Percentiles rank a stretch among this genome's conserved stretches.
These are phyloP conservation scores for Scolopax bukidnonensis DNA, from an alignment of 2,797 vertebrate genomes.

Conservation along the genomic window DNA sequence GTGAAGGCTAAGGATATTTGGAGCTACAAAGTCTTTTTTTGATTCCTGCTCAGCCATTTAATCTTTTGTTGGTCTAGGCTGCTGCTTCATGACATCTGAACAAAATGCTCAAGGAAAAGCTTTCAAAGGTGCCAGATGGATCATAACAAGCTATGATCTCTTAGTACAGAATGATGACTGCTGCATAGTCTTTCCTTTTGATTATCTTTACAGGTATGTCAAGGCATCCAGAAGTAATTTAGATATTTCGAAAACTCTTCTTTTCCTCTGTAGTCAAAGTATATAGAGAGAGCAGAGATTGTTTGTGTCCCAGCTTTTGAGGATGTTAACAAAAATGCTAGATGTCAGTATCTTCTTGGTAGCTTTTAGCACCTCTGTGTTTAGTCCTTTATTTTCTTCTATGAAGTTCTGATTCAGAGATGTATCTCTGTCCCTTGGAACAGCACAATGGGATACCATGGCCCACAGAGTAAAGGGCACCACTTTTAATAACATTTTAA, in stretches of 20 bases:
- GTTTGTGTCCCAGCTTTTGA: not conserved
- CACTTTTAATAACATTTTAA: not conserved
- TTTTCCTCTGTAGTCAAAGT: not conserved
- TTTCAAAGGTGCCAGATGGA: not conserved
- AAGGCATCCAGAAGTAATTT: conserved; percentile 5
- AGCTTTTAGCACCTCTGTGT: not conserved
- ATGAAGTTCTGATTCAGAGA: not conserved
- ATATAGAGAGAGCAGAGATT: not conserved
- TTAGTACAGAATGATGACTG: not conserved
- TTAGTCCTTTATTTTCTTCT: not conserved
- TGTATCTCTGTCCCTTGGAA: not conserved
- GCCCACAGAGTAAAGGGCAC: not conserved
- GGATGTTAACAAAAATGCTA: not conserved
- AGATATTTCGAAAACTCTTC: not conserved
- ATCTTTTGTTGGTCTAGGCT: not conserved
- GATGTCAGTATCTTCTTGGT: not conserved
- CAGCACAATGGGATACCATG: not conserved
- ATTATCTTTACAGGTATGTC: conserved; percentile 11
- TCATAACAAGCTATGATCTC: not conserved
- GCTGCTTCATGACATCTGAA: not conserved
- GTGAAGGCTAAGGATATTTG: not conserved
- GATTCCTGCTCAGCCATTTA: not conserved
- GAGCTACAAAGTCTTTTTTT: not conserved
- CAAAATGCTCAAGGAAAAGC: not conserved
- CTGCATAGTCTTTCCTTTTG: not conserved